phyloP scores from a whole-genome alignment of 2,888 invertebrate genomes.

The Chelonus formosanus region DNA sequence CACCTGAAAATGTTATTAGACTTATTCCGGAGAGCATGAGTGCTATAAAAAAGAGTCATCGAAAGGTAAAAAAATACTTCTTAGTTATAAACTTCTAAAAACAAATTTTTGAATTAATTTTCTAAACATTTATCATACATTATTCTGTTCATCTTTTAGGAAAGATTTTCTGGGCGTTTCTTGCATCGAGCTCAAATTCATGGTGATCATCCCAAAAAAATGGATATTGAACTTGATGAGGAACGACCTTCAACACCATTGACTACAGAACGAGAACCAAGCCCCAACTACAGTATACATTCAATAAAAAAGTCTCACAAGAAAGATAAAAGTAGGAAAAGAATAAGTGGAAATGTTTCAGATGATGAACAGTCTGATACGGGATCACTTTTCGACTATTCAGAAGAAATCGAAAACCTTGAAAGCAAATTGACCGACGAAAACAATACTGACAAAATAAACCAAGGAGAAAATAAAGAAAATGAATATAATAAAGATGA shows the following conservation, averaged over 20 bases:
- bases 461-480: constrained; percentile 25
- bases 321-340: constrained; percentile 43
- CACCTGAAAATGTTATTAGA: constrained; percentile 52
- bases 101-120: constrained; percentile 15
- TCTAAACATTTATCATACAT: constrained; percentile 10
- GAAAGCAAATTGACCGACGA: constrained; percentile 1
- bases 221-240: constrained; percentile 34
- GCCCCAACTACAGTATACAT: constrained; percentile 42
- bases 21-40: constrained; percentile 58
- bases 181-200: constrained; percentile 32
- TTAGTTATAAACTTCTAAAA: constrained; percentile 10
- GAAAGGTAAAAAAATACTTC: constrained; percentile 49
- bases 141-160: constrained; percentile 26
- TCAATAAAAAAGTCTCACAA: constrained; percentile 45
- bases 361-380: constrained; percentile 48
- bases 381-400: constrained; percentile 45
- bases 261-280: constrained; percentile 32
- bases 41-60: constrained; percentile 59
- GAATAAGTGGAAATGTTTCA: constrained; percentile 36
- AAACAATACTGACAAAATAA: constrained; percentile 11
- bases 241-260: constrained; percentile 43
- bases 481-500: constrained; percentile 13
- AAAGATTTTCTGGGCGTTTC: constrained; percentile 46
- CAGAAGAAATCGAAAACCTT: constrained; percentile 19
- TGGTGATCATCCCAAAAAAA: constrained; percentile 15